phyloP scores from a whole-genome alignment of 2,113 vertebrate species.

The Ammospiza caudacuta region DNA sequence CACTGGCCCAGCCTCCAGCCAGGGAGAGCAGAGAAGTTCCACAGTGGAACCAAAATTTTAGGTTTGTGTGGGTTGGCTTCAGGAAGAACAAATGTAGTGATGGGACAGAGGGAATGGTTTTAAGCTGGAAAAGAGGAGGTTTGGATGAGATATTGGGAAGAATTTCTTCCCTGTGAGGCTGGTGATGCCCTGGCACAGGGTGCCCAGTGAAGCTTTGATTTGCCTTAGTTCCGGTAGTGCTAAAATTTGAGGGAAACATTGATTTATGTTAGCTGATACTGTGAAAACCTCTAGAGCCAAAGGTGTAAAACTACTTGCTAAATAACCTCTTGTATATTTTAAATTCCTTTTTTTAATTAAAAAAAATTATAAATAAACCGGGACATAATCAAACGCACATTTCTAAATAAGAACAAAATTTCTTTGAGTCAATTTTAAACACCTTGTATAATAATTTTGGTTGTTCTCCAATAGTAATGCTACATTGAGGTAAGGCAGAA shows the following conservation, averaged over 20 bases:
- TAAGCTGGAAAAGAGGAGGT: background rate
- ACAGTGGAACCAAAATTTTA: background rate
- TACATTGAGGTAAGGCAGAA: background rate
- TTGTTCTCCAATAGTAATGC: background rate
- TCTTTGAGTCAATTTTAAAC: background rate
- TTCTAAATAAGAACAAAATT: background rate
- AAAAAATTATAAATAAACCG: background rate
- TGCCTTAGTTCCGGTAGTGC: fast-evolving
- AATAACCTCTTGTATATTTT: background rate
- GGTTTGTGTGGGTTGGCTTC: background rate
- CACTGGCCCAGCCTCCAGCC: background rate
- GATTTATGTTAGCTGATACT: background rate
- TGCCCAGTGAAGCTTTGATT: background rate
- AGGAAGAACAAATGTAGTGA: background rate
- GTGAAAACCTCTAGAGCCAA: background rate
- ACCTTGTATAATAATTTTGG: background rate
- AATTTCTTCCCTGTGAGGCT: background rate
- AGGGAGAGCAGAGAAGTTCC: background rate
- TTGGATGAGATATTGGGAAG: background rate
- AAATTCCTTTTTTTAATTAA: background rate
- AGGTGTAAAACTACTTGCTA: background rate
- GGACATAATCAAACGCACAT: background rate
- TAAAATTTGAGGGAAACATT: background rate
- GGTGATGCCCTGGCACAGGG: background rate
- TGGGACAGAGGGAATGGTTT: background rate